These are phyloP conservation scores for Cataglyphis albicans DNA, from an alignment of 2,888 invertebrate species.

Conservation along the genomic window DNA sequence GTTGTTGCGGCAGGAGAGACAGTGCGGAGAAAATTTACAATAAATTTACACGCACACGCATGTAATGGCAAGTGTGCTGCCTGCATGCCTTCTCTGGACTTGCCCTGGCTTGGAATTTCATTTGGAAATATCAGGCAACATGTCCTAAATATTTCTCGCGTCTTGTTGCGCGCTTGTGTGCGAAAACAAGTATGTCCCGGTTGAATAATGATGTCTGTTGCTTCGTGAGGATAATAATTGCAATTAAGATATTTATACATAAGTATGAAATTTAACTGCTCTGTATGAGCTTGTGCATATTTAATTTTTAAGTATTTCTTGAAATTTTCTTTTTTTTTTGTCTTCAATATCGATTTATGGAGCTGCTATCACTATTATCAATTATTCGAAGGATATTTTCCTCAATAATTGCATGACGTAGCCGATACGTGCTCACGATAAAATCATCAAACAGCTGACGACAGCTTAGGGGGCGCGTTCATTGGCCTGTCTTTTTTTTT, in stretches of 20 bases:
- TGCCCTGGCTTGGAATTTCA: slow-evolving; percentile 49
- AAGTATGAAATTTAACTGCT: not conserved
- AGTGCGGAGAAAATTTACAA: slow-evolving; percentile 45
- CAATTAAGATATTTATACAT: not conserved
- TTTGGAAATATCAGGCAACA: slow-evolving; percentile 35
- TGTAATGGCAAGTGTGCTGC: slow-evolving; percentile 12
- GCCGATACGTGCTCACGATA: slow-evolving; percentile 47
- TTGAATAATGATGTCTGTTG: not conserved
- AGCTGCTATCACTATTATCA: not conserved
- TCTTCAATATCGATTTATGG: too few relatives aligned
- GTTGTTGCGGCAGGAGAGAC: slow-evolving; percentile 28
- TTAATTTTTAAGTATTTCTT: not conserved
- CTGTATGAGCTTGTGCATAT: too few relatives aligned
- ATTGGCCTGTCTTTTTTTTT: slow-evolving; percentile 29
- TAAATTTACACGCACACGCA: slow-evolving; percentile 54
- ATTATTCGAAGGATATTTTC: slow-evolving; percentile 52
- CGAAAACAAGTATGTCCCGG: not conserved
- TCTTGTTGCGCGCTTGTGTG: not conserved
- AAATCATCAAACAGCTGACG: slow-evolving; percentile 62
- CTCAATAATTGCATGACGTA: slow-evolving; percentile 52
- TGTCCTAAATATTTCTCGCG: not conserved
- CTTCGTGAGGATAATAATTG: not conserved
- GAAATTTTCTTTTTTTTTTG: not conserved
- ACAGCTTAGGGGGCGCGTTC: slow-evolving; percentile 57
- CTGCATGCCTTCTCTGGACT: slow-evolving; percentile 44